Conservation (phyloP, 2,888 invertebrate genomes). For the Saturnia japonica region DNA sequence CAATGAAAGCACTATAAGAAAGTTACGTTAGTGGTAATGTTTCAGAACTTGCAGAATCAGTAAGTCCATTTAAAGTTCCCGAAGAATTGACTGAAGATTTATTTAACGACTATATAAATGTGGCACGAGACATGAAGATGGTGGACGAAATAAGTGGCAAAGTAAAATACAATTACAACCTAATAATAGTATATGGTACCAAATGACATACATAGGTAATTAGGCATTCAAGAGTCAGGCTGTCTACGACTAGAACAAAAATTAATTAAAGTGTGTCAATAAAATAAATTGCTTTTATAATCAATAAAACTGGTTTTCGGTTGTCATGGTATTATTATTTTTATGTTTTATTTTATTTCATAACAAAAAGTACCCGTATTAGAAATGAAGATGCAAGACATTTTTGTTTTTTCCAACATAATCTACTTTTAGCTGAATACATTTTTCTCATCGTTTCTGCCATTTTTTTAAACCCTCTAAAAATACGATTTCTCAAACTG, state of each 20-base stretch:
- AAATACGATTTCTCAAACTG: no score
- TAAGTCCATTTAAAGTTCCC: slow-evolving; percentile 8
- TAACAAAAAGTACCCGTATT: no score
- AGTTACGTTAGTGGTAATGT: background rate
- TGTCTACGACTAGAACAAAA: background rate
- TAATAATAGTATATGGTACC: slow-evolving; percentile 19
- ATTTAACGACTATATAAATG: slow-evolving; percentile 1
- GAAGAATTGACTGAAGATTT: slow-evolving; percentile 7
- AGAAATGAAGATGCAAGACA: no score
- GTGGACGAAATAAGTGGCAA: slow-evolving; percentile 7
- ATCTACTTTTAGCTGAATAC: no score
- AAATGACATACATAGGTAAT: slow-evolving; percentile 9
- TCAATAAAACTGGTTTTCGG: background rate
- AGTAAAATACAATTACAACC: slow-evolving; percentile 13
- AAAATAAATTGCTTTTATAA: background rate
- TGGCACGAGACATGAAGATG: slow-evolving; percentile 12
- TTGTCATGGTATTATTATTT: background rate
- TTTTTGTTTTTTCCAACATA: no score
- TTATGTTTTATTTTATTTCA: background rate
- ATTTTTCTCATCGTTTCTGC: no score
- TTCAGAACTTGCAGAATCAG: slow-evolving; percentile 10
- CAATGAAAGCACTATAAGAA: no score
- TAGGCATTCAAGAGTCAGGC: background rate
- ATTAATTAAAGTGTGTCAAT: background rate
- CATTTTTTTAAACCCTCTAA: no score